Conservation (phyloP, 2,797 vertebrate genomes). For the Platyrinchus mystaceus region DNA sequence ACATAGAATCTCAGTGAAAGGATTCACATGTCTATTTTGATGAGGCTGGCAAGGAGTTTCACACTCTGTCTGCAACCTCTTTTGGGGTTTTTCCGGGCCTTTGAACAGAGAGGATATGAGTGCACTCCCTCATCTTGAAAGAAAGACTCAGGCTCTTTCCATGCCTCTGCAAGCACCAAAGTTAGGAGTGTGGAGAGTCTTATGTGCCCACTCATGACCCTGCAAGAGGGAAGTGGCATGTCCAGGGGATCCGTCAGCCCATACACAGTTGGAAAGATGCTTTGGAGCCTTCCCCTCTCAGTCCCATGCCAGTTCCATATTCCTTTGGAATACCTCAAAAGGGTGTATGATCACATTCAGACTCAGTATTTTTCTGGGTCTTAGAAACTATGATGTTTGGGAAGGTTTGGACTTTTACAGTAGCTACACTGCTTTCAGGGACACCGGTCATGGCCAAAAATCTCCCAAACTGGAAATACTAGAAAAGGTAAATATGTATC, state of each 20-base stretch:
- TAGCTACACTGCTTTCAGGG: not conserved
- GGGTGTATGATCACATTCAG: not conserved
- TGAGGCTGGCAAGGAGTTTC: not conserved
- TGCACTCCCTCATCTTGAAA: too few relatives aligned
- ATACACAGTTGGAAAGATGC: not conserved
- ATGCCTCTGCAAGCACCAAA: not conserved
- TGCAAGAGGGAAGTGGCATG: not conserved
- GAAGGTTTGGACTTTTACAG: not conserved
- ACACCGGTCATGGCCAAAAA: not conserved
- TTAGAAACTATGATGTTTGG: not conserved
- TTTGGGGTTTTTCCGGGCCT: not conserved
- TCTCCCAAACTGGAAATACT: not conserved
- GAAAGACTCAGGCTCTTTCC: not conserved
- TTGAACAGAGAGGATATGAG: not conserved
- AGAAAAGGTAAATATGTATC: not conserved
- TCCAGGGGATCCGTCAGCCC: not conserved
- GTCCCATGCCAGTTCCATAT: accelerated
- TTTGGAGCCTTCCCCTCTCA: not conserved
- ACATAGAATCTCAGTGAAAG: not conserved
- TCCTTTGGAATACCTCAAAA: not conserved
- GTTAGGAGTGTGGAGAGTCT: not conserved
- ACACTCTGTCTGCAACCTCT: not conserved
- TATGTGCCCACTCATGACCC: accelerated
- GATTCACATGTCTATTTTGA: not conserved
- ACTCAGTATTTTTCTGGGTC: not conserved